Percentiles rank a stretch among this genome's conserved stretches.
These are phyloP conservation scores for Spongilla lacustris DNA, from an alignment of 37 sponge, comb jelly and placozoan species.

Conservation along the genomic window DNA sequence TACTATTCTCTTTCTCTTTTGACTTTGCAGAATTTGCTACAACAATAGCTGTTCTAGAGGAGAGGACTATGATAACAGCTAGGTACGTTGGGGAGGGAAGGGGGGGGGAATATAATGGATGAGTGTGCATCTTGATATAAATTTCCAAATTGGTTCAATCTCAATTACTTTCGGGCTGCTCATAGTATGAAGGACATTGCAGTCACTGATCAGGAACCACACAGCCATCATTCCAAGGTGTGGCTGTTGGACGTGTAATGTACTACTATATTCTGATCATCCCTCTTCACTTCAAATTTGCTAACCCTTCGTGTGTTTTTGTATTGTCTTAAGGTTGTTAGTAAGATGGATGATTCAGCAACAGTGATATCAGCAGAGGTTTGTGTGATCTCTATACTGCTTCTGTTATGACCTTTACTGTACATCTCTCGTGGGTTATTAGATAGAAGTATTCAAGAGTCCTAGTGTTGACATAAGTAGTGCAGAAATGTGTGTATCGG, in stretches of 20 bases:
- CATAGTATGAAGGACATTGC: constrained; percentile 13
- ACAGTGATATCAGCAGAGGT: background rate
- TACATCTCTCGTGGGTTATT: background rate
- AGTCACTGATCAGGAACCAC: constrained; percentile 22
- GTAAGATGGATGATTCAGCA: background rate
- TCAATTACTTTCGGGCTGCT: too few species aligned
- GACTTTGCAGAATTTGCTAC: too few species aligned
- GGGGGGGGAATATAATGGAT: too few species aligned
- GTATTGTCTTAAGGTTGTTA: background rate
- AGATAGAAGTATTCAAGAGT: constrained; percentile 13
- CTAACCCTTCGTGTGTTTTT: background rate
- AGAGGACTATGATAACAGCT: too few species aligned
- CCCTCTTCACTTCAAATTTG: background rate
- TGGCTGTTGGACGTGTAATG: background rate
- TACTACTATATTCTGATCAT: background rate
- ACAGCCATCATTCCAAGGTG: constrained; percentile 33
- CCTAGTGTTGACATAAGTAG: constrained; percentile 6
- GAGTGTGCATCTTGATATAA: too few species aligned
- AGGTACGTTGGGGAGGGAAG: too few species aligned
- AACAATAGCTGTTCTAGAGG: too few species aligned
- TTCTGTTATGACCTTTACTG: background rate
- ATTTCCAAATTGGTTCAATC: too few species aligned
- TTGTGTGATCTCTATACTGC: background rate
- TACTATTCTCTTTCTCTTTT: too few species aligned
- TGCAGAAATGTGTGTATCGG: constrained; percentile 25